These are phyloP conservation scores for Cydia strobilella DNA, from an alignment of 1,140 invertebrate genomes.

Conservation along the genomic window DNA sequence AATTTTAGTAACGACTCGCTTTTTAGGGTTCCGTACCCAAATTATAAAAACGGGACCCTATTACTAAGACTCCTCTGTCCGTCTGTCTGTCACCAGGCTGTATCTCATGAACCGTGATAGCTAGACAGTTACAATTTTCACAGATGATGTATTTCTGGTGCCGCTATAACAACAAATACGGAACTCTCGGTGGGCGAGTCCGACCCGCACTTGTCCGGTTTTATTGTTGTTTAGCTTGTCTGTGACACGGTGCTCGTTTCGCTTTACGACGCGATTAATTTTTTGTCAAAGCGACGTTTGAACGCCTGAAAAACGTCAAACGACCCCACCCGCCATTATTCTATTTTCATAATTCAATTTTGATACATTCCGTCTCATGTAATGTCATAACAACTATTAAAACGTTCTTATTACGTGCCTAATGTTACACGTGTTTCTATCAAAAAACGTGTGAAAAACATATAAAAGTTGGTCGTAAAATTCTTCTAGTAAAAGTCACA, in stretches of 20 bases:
- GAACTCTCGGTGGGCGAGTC: too few species aligned
- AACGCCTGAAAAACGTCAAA: slow-evolving; percentile 44
- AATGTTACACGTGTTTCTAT: slow-evolving; percentile 58
- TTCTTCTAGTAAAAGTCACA: slow-evolving; percentile 67
- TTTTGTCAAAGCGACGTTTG: slow-evolving; percentile 72
- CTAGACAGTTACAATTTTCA: too few species aligned
- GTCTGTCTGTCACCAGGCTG: too few species aligned
- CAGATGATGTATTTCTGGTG: too few species aligned
- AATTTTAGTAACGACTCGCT: slow-evolving; percentile 44
- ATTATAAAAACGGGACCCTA: too few species aligned
- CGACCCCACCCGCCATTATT: slow-evolving; percentile 38
- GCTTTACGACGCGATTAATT: slow-evolving; percentile 71
- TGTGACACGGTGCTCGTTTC: slow-evolving; percentile 69
- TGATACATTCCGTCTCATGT: slow-evolving; percentile 68
- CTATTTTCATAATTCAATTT: slow-evolving; percentile 62
- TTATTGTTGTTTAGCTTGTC: slow-evolving; percentile 56
- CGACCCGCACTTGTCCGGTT: too few species aligned
- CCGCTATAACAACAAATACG: too few species aligned
- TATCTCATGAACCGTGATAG: too few species aligned
- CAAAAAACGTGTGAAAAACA: slow-evolving; percentile 68
- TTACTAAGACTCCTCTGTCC: too few species aligned
- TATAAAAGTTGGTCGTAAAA: slow-evolving; percentile 66
- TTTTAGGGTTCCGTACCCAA: too few species aligned
- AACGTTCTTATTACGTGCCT: slow-evolving; percentile 45
- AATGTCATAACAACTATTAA: slow-evolving; percentile 71